Conservation (phyloP, 2,113 vertebrate genomes). For the Azemiops feae region DNA sequence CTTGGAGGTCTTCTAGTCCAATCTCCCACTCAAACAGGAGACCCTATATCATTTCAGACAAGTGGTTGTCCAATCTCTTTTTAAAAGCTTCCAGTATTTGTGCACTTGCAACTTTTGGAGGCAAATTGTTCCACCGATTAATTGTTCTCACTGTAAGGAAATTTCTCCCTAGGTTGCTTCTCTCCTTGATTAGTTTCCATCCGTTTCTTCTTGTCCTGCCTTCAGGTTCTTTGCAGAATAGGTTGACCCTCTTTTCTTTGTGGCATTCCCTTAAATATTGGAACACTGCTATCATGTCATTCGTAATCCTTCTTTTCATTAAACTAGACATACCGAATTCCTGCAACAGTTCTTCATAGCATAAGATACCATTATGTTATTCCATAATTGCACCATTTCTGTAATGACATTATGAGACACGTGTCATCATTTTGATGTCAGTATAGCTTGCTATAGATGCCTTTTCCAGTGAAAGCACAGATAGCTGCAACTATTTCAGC, state of each 20-base stretch:
- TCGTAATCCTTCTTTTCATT: neutral
- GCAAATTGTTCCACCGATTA: neutral
- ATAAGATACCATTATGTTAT: neutral
- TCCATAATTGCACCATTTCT: neutral
- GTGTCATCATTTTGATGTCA: neutral
- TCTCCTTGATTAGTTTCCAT: neutral
- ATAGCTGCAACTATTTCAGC: neutral
- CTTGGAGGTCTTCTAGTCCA: neutral
- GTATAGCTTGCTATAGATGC: neutral
- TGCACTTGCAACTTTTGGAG: neutral
- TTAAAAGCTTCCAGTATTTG: neutral
- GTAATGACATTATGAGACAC: neutral
- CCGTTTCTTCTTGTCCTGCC: neutral
- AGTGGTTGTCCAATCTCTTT: neutral
- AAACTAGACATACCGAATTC: neutral
- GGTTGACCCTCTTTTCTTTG: neutral
- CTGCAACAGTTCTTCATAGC: neutral
- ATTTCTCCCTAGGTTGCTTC: neutral
- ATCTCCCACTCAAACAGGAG: neutral
- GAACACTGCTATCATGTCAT: neutral
- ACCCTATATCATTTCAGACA: neutral
- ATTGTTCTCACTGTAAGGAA: neutral
- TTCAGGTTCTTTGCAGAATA: neutral
- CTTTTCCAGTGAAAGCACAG: neutral
- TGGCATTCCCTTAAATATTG: neutral